phyloP scores from a whole-genome alignment of 2,113 vertebrate genomes.

The Megaceryle torquata region DNA sequence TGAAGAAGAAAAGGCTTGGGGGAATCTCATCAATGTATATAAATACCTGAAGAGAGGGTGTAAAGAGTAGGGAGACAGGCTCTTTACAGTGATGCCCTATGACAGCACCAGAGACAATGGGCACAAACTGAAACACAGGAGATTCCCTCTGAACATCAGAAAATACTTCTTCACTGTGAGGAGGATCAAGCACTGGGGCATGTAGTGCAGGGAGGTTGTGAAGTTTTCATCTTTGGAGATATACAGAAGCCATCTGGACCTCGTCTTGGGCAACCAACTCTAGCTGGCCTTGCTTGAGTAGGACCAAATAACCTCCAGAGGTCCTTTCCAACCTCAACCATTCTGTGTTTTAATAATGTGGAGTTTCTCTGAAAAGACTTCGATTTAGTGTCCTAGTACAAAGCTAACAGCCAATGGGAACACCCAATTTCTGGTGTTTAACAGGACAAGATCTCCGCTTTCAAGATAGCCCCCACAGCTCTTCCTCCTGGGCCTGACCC shows the following conservation, averaged over 20 bases:
- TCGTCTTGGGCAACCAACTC: rapidly evolving
- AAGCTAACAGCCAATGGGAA: background rate
- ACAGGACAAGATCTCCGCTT: background rate
- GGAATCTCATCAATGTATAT: background rate
- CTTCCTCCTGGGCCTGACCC: background rate
- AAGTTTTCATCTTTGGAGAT: background rate
- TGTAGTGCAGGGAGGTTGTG: background rate
- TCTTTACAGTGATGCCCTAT: background rate
- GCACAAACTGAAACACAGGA: background rate
- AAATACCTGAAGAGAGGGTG: background rate
- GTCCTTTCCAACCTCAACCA: background rate
- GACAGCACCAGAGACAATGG: background rate
- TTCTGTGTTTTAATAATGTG: background rate
- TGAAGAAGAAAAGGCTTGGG: background rate
- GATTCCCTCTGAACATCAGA: background rate
- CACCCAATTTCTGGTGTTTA: background rate
- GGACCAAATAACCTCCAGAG: background rate
- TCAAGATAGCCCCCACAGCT: background rate
- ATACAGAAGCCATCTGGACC: background rate
- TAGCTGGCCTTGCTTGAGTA: no score
- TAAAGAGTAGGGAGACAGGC: background rate
- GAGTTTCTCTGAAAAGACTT: background rate
- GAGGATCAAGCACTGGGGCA: background rate
- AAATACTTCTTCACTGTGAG: background rate
- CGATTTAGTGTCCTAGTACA: background rate